phyloP scores from a whole-genome alignment of 2,888 invertebrate genomes.

The Maniola hyperantus region DNA sequence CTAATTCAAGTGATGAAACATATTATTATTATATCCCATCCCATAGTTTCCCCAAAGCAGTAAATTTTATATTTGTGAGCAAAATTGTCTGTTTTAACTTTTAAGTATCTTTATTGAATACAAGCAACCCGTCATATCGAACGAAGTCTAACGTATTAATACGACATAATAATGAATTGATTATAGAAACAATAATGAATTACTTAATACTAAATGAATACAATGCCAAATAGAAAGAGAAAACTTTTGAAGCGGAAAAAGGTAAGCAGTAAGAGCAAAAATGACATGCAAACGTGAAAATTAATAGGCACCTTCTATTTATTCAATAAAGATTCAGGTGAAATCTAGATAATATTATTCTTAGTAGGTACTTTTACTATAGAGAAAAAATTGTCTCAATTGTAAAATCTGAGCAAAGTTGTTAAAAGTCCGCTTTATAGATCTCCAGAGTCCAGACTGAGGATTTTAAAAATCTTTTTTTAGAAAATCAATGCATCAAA shows the following conservation, averaged over 20 bases:
- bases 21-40: neutral
- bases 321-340: neutral
- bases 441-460: too few species aligned
- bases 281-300: neutral
- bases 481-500: constrained; percentile 30
- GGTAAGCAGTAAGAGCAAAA: constrained; percentile 22
- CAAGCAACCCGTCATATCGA: too few species aligned
- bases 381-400: too few species aligned
- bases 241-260: constrained; percentile 33
- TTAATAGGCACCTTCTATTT: neutral
- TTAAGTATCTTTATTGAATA: neutral
- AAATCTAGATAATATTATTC: too few species aligned
- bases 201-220: neutral
- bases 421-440: too few species aligned
- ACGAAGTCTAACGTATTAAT: neutral
- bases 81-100: neutral
- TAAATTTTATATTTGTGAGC: neutral
- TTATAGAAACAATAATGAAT: neutral
- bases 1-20: neutral
- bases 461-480: neutral
- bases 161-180: neutral
- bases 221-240: constrained; percentile 37
- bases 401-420: too few species aligned
- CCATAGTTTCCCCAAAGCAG: neutral
- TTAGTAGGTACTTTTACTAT: too few species aligned